These are phyloP conservation scores for Archocentrus centrarchus DNA, from an alignment of 2,113 vertebrate species.

Conservation along the genomic window DNA sequence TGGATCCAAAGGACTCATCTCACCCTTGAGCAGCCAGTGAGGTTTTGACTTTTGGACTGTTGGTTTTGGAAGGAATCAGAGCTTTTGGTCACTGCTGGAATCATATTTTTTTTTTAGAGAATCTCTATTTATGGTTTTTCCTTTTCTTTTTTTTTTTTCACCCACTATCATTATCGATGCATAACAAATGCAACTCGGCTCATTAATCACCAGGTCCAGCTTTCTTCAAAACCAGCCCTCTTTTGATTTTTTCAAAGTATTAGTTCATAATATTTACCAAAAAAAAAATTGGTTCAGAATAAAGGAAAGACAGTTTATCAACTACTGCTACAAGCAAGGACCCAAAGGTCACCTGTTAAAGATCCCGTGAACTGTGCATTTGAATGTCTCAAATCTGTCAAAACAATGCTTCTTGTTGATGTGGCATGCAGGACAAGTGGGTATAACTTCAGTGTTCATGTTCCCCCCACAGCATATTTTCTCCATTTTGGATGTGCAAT, in stretches of 20 bases:
- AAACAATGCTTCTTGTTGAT: neutral
- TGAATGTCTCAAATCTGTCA: neutral
- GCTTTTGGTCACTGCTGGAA: neutral
- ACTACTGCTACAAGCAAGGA: neutral
- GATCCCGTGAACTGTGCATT: too few relatives aligned
- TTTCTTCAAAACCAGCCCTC: neutral
- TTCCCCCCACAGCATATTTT: neutral
- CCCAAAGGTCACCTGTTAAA: too few relatives aligned
- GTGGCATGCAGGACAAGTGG: neutral
- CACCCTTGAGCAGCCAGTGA: neutral
- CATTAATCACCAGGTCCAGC: neutral
- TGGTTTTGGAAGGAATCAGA: neutral
- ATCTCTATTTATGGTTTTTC: neutral
- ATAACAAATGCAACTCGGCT: neutral
- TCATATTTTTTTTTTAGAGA: neutral
- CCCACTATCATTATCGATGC: neutral
- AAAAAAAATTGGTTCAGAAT: too few relatives aligned
- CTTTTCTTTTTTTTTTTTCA: neutral
- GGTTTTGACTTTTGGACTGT: neutral
- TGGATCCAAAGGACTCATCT: constrained; percentile 34
- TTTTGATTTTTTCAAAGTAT: neutral
- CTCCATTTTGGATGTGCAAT: neutral
- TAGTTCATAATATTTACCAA: neutral
- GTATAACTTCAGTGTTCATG: neutral
- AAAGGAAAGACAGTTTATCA: too few relatives aligned